Conservation (phyloP, 2,888 invertebrate species). For the Chaetogeoica ovagalla region DNA sequence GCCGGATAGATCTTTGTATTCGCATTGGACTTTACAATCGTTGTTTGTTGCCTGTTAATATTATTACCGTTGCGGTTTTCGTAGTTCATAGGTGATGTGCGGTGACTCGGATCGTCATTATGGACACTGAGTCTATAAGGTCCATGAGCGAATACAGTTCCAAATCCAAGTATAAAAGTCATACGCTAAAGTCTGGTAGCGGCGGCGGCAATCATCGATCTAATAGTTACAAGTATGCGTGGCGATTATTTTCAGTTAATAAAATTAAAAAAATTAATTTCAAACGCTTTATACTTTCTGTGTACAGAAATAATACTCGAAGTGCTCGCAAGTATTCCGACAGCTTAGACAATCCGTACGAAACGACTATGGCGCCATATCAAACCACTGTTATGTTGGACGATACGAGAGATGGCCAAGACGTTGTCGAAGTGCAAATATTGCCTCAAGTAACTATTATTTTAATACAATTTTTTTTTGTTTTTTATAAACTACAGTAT, state of each 20-base stretch:
- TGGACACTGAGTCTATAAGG: conserved; percentile 65
- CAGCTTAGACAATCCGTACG: conserved; percentile 48
- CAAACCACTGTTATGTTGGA: conserved; percentile 82
- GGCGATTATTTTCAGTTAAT: not conserved
- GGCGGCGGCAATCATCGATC: conserved; percentile 65
- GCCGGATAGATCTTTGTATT: too few relatives aligned
- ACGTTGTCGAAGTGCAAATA: conserved; percentile 94
- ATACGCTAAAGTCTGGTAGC: conserved; percentile 65
- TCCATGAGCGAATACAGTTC: conserved; percentile 77
- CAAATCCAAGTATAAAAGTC: conserved; percentile 63
- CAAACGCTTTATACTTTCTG: conserved; percentile 7
- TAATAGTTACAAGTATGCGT: conserved; percentile 61
- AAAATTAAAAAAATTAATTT: not conserved
- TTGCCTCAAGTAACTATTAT: conserved; percentile 66
- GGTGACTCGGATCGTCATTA: conserved; percentile 33
- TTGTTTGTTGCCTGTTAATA: too few relatives aligned
- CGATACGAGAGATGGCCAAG: conserved; percentile 80
- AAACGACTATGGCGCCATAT: conserved; percentile 75
- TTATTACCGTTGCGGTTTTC: too few relatives aligned
- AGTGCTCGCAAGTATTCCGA: conserved; percentile 45
- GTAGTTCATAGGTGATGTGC: conserved; percentile 17
- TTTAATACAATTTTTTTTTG: not conserved
- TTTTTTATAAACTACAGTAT: too few relatives aligned
- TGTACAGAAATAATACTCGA: conserved; percentile 28
- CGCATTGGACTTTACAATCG: too few relatives aligned